Percentiles rank a stretch among this genome's conserved stretches.
Evolutionary conservation across 2,113 vertebrate genomes (phyloP).

Genomic region (Centrocercus urophasianus): DNA sequence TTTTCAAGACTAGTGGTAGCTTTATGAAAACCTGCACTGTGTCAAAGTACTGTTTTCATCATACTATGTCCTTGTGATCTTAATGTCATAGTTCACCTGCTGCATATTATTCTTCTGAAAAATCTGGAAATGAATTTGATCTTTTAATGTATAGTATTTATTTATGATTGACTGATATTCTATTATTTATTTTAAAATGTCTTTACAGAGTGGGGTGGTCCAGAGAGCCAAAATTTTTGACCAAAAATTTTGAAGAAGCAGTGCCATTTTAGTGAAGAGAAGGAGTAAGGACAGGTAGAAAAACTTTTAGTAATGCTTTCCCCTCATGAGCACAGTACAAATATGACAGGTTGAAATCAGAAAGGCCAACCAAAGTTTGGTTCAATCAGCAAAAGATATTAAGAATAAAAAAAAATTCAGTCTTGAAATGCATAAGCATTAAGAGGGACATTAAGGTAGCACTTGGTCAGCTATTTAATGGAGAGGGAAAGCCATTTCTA

Average conservation of each 20-base stretch:
- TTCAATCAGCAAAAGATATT: not conserved
- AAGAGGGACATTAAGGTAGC: not conserved
- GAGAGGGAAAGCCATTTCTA: not conserved
- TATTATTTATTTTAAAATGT: not conserved
- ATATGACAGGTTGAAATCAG: not conserved
- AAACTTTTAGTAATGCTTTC: not conserved
- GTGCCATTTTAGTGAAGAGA: not conserved
- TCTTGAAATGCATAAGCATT: not conserved
- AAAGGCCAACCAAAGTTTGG: not conserved
- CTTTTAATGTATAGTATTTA: not conserved
- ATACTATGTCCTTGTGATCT: not conserved
- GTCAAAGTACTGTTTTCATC: not conserved
- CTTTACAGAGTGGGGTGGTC: not conserved
- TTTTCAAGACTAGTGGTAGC: not conserved
- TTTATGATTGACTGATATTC: not conserved
- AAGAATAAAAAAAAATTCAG: not conserved
- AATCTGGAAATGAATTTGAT: not conserved
- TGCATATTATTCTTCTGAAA: not conserved
- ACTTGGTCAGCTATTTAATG: not conserved
- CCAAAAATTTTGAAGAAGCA: not conserved
- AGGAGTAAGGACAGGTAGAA: not conserved
- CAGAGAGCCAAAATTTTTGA: not conserved
- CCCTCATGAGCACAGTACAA: not conserved
- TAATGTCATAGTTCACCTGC: not conserved
- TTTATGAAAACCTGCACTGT: not conserved